Conservation (phyloP, 1,140 invertebrate species). For the Drosophila nebulosa region DNA sequence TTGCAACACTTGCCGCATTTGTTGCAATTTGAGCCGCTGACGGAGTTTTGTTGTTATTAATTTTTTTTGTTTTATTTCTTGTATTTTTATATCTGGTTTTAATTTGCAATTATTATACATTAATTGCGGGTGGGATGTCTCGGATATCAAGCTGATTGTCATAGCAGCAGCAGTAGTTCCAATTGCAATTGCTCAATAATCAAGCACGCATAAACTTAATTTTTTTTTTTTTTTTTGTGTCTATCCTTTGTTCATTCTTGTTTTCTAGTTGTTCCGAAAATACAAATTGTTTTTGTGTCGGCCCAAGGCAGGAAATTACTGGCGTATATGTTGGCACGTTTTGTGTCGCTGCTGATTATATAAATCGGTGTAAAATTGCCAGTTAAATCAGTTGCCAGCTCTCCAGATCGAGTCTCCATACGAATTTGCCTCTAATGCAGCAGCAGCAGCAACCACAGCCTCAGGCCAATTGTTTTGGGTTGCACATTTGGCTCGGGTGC, state of each 20-base stretch:
- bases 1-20: conserved; percentile 70
- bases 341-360: conserved; percentile 75
- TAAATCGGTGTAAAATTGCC: conserved; percentile 60
- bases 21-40: conserved; percentile 54
- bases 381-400: conserved; percentile 19
- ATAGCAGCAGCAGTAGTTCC: conserved; percentile 21
- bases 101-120: conserved; percentile 76
- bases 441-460: conserved; percentile 49
- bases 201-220: conserved; percentile 18
- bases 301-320: conserved; percentile 52
- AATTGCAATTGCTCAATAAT: conserved; percentile 27
- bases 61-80: background rate
- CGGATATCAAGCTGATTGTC: conserved; percentile 15
- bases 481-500: conserved; percentile 28
- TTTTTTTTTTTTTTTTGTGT: background rate
- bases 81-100: conserved; percentile 41
- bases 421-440: conserved; percentile 31
- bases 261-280: conserved; percentile 35
- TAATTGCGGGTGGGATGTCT: conserved; percentile 72
- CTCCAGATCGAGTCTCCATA: background rate
- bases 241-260: conserved; percentile 1
- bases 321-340: conserved; percentile 69
- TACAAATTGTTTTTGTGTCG: conserved; percentile 73
- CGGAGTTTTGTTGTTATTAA: background rate
- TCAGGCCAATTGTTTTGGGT: conserved; percentile 51